Base-by-base conservation (phyloP, 2,888 invertebrate genomes). In the Fragum whitleyi region DNA sequence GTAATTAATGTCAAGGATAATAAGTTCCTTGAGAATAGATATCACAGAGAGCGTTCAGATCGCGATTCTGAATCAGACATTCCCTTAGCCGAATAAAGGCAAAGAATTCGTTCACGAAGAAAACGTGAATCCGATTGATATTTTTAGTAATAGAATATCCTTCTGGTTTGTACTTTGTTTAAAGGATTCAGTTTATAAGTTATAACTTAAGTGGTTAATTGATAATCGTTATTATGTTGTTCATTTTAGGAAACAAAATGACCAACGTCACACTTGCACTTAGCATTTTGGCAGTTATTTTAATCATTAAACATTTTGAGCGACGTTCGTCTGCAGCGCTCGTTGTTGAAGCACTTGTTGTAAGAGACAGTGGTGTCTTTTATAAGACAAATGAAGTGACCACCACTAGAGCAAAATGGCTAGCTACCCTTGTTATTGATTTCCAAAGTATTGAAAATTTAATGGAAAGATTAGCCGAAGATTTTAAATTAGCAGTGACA, bases 401-500 rank as follows among this genome's bases (percentile, higher is more conserved):
- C 26, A 61, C 61, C 9, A 61, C 61, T 11, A 28, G 61, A 61
- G 61, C 61, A 16, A 61, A 14, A 61, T 61, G 61, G 61, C 19
- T 61, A 29, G 61, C 61, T 2, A 61, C 61, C 2, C 6, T 61
- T 2, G 61, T 61, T 1, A 23, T 26, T 14, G 57, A 57, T 26
- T 57, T 7, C 23, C 5, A 57, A n/a, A 23, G 5, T n/a, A 21
- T 57, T 26, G 26, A 26, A 5, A n/a, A 57, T 26, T 23, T 57
- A 5, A 57, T 57, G 57, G 6, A 9, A 26, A 26, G 6, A 29
- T 14, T 61, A 11, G 3, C 21, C 11, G 16, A 61, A 61, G 61
- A 61, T 26, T 26, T 61, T 11, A 29, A 61, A 2, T 16, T 14
- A 29, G 32, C 19, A 26, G 29, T 26, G 16, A 28, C 61, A 7